These are phyloP conservation scores for Eupelmus urozonus DNA, from an alignment of 2,888 invertebrate genomes.

Conservation along the genomic window DNA sequence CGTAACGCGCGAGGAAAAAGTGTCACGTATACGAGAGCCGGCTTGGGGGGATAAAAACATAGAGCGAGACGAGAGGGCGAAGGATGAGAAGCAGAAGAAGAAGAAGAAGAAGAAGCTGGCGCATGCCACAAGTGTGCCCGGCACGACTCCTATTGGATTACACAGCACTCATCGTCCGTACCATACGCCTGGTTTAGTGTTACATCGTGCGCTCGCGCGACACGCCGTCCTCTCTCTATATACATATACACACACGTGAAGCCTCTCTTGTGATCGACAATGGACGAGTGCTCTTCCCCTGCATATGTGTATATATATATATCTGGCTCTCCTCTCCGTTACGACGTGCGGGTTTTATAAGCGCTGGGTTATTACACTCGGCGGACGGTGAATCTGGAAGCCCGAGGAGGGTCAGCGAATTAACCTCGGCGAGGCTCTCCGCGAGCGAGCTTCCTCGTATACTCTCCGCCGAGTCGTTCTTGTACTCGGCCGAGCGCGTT, in stretches of 20 bases:
- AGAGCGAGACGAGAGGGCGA: conserved; percentile 18
- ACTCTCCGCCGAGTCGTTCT: conserved; percentile 40
- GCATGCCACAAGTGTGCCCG: conserved; percentile 76
- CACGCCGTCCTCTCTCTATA: conserved; percentile 39
- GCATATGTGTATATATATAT: conserved; percentile 30
- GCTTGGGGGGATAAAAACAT: background rate
- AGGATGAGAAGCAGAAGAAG: conserved; percentile 12
- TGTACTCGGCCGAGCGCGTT: conserved; percentile 57
- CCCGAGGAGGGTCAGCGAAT: conserved; percentile 61
- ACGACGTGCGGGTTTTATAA: conserved; percentile 17
- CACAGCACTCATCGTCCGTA: conserved; percentile 60
- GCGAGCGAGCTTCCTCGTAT: conserved; percentile 1
- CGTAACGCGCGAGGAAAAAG: conserved; percentile 50
- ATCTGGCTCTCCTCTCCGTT: background rate
- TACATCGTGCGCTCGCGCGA: conserved; percentile 35
- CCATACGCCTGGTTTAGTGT: conserved; percentile 47
- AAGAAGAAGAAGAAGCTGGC: conserved; percentile 62
- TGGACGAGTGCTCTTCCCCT: conserved; percentile 59
- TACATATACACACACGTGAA: conserved; percentile 38
- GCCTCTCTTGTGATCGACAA: conserved; percentile 62
- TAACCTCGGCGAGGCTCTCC: conserved; percentile 58
- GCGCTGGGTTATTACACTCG: conserved; percentile 50
- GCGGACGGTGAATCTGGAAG: conserved; percentile 63
- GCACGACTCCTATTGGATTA: conserved; percentile 72
- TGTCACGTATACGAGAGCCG: conserved; percentile 46